phyloP scores from a whole-genome alignment of 1,140 invertebrate species.

The Leptonema lineaticorne region DNA sequence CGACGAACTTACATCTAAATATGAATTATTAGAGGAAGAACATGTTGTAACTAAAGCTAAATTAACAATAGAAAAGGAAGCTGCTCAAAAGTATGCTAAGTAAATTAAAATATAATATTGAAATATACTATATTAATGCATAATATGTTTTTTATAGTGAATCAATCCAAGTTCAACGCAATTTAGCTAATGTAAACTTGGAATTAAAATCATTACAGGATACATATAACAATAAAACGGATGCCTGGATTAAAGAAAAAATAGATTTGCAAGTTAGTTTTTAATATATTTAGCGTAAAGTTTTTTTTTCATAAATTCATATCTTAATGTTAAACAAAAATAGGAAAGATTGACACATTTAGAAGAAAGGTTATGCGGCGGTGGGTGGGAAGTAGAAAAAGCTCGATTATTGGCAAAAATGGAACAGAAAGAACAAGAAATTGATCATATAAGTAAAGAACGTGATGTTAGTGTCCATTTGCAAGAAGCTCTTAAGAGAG shows the following conservation, averaged over 20 bases:
- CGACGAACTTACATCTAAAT: slow-evolving; percentile 76
- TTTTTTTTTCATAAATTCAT: slow-evolving; percentile 7
- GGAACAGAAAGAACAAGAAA: slow-evolving; percentile 73
- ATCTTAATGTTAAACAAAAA: neutral
- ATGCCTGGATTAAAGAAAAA: slow-evolving; percentile 76
- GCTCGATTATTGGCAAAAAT: slow-evolving; percentile 67
- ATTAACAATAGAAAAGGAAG: slow-evolving; percentile 76
- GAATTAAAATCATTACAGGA: slow-evolving; percentile 70
- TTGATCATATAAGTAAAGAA: slow-evolving; percentile 72
- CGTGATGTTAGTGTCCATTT: slow-evolving; percentile 62
- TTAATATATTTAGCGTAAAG: slow-evolving; percentile 15
- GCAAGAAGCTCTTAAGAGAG: slow-evolving; percentile 49
- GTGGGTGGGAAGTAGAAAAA: slow-evolving; percentile 63
- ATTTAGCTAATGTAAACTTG: slow-evolving; percentile 61
- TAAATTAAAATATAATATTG: neutral
- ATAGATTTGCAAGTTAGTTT: slow-evolving; percentile 63
- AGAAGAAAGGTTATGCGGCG: slow-evolving; percentile 62
- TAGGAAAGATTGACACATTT: slow-evolving; percentile 68
- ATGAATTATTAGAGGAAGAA: slow-evolving; percentile 81
- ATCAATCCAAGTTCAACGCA: slow-evolving; percentile 52
- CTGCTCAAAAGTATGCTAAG: slow-evolving; percentile 53
- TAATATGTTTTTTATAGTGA: slow-evolving; percentile 45
- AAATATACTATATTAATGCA: neutral
- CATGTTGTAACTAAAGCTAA: slow-evolving; percentile 76
- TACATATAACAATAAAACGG: slow-evolving; percentile 66